Base-by-base conservation (phyloP, 2,797 vertebrate genomes). In the Simalia tracyae region DNA sequence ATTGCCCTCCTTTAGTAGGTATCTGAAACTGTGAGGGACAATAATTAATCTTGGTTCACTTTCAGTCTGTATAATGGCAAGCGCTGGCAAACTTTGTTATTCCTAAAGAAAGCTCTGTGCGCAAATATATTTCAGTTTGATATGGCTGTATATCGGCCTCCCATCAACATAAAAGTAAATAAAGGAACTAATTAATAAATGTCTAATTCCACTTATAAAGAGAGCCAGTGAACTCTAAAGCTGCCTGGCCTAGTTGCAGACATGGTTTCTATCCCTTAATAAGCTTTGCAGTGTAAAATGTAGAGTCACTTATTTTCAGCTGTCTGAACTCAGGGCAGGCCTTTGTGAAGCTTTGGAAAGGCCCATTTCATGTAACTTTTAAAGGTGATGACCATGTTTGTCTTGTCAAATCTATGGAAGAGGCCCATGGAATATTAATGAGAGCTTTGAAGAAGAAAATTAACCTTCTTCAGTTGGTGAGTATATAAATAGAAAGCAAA, bases 371-470 rank as follows among this genome's bases (percentile, higher is more conserved):
- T n/a, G 64, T 59, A 59, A 56, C 84, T 46, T 59, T 31, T 76
- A 76, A 61, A 57, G 36, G 50, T 86, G 50, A 66, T 46, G 28
- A 19, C 31, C 64, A 76, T 61, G 17, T 87, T 91, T 87, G 66
- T 72, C 66, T 91, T 61, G 90, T 87, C 56, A 54, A 76, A 91
- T 87, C 26, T 91, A 59, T 76, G 19, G 57, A 76, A n/a, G 86
- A 61, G 36, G 12, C 56, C 72, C 17, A 50, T 76, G 54, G 86
- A 87, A 87, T 87, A 91, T 91, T 76, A 91, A 91, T 54, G 56
- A 91, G 66, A 61, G 86, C 66, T 76, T 87, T 91, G 86, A 50
- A 85, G 28, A 56, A 66, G n/a, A 86, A 56, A 84, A 90, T 90
- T 84, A 90, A 91, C 17, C 19, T 86, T 50, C n/a, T 60, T 86